Percentiles rank a stretch among this genome's conserved stretches.
These are phyloP conservation scores for Passer domesticus DNA, from an alignment of 2,113 vertebrate species.

Conservation along the genomic window DNA sequence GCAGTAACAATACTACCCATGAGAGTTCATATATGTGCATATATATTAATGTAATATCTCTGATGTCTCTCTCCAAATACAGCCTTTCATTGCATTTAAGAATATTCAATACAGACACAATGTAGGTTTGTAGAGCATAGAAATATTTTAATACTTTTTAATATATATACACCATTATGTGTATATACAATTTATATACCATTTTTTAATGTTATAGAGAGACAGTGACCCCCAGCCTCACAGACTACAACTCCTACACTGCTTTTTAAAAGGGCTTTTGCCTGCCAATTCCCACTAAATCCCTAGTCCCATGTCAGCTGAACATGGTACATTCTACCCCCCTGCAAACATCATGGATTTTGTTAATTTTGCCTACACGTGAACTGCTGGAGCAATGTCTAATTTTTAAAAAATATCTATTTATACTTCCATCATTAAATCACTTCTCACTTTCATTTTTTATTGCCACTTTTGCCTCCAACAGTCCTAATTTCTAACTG, in stretches of 20 bases:
- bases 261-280: not conserved
- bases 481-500: not conserved
- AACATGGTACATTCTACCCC: not conserved
- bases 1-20: not conserved
- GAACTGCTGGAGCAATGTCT: not conserved
- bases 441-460: not conserved
- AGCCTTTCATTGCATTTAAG: not conserved
- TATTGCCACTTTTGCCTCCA: not conserved
- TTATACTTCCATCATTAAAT: not conserved
- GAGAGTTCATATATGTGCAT: rapidly evolving
- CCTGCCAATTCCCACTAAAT: not conserved
- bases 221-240: not conserved
- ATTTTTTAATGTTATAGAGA: not conserved
- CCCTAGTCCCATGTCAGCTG: not conserved
- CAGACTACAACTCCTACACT: not conserved
- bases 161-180: not conserved
- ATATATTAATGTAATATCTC: not conserved
- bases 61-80: not conserved
- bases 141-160: not conserved
- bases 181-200: too few species aligned
- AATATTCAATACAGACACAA: not conserved
- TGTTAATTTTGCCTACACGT: not conserved
- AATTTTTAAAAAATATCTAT: not conserved
- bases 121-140: not conserved
- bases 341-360: not conserved